phyloP scores from a whole-genome alignment of 2,797 vertebrate genomes.

The Enteromius mattozi region DNA sequence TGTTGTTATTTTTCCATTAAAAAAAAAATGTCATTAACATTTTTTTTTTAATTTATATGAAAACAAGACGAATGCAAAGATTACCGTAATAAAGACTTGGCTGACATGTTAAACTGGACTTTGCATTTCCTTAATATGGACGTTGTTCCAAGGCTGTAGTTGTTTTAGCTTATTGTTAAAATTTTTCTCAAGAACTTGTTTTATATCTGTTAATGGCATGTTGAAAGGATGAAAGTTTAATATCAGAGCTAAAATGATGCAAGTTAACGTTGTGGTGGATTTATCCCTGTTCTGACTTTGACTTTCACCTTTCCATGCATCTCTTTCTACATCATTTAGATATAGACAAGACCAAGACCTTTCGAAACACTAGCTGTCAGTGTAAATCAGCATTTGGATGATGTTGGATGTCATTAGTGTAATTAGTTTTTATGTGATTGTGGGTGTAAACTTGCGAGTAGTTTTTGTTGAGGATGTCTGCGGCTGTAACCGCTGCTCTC shows the following conservation, averaged over 20 bases:
- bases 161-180: neutral
- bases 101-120: neutral
- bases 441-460: neutral
- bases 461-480: conserved; percentile 16
- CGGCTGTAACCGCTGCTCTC: neutral
- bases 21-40: neutral
- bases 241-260: neutral
- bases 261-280: neutral
- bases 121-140: neutral
- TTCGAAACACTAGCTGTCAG: neutral
- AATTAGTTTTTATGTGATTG: conserved; percentile 22
- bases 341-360: neutral
- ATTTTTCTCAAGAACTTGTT: neutral
- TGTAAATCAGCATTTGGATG: conserved; percentile 32
- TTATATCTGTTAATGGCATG: neutral
- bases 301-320: conserved; percentile 34
- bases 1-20: neutral
- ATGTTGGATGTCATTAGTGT: conserved; percentile 13
- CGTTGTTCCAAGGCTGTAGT: neutral
- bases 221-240: neutral
- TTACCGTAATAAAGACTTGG: neutral
- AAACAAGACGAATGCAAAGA: neutral
- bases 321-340: conserved; percentile 13
- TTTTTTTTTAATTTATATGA: neutral
- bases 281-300: conserved; percentile 28